phyloP scores from a whole-genome alignment of 1,140 invertebrate genomes.

The Uloborus diversus region DNA sequence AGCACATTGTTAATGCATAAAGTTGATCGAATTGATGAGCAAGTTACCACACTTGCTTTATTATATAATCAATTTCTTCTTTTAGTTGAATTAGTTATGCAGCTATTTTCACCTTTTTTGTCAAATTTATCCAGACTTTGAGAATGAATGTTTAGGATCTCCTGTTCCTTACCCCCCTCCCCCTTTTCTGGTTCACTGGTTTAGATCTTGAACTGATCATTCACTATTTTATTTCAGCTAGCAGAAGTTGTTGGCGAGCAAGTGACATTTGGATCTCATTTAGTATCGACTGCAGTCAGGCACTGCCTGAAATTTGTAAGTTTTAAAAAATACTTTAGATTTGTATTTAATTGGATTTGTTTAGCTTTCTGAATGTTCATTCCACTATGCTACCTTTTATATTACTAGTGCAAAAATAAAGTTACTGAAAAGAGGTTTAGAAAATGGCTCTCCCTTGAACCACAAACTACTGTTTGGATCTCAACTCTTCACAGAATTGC shows the following conservation, averaged over 20 bases:
- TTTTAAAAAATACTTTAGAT: neutral
- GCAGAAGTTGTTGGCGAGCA: conserved; percentile 71
- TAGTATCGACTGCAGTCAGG: conserved; percentile 71
- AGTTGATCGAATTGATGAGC: no score
- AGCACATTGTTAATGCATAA: no score
- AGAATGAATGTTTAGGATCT: no score
- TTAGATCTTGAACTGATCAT: no score
- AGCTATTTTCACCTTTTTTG: no score
- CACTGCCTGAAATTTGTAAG: conserved; percentile 72
- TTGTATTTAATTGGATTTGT: neutral
- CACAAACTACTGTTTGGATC: conserved; percentile 71
- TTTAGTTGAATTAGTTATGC: no score
- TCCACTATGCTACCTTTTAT: neutral
- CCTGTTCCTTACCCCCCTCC: no score
- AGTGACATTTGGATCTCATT: conserved; percentile 68
- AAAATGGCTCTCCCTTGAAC: conserved; percentile 71
- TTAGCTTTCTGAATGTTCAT: neutral
- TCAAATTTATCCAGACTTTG: no score
- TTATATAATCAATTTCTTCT: no score
- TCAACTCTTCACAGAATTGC: conserved; percentile 71
- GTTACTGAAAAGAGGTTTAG: conserved; percentile 70
- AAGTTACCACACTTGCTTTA: no score
- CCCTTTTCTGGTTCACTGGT: no score
- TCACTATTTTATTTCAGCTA: conserved; percentile 62
- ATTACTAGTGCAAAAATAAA: conserved; percentile 61